Evolutionary conservation across 1,140 invertebrate species (phyloP), one percentile per base, ranked within the genome.

Genomic region (Leguminivora glycinivorella): DNA sequence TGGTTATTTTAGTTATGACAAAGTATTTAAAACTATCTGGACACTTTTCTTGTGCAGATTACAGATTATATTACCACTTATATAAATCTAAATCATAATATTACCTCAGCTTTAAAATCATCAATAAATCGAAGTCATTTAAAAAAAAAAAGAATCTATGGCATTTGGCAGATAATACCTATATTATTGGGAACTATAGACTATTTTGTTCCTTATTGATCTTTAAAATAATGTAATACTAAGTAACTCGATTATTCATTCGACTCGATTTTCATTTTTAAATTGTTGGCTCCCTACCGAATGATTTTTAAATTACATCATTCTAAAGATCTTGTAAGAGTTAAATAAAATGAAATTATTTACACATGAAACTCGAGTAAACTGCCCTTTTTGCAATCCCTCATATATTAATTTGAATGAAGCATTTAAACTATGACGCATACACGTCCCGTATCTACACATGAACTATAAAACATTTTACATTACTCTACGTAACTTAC

Each of bases 401-500:
- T 17, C 47, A 52, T 52, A 52, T 52, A 52, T 52, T 52, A 52
- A 52, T 22, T 22, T 52, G 47, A 22, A 22, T 52, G 17, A 52
- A 52, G 47, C 47, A 52, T 52, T 52, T 43, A 43, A 43, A 52
- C 7, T 52, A 22, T 22, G 47, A 52, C 47, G 40, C 40, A 52
- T n/a, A 52, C 19, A n/a, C n/a, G 47, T 52, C 47, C 4, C 6
- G 24, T 63, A 26, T n/a, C 58, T 52, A 52, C 47, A 22, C 14
- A 52, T 24, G 66, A 73, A 78, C 73, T 83, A 81, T 79, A 81
- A 80, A 75, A 78, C 79, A 83, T 83, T 83, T 80, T 71, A 77
- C 82, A 85, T 88, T 85, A 87, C 81, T 69, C 83, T 86, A 87
- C 70, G 19, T 38, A 74, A 77, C 77, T 81, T 81, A 83, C 72